Base-by-base conservation (phyloP, 2,113 vertebrate species). In the Eleginops maclovinus region DNA sequence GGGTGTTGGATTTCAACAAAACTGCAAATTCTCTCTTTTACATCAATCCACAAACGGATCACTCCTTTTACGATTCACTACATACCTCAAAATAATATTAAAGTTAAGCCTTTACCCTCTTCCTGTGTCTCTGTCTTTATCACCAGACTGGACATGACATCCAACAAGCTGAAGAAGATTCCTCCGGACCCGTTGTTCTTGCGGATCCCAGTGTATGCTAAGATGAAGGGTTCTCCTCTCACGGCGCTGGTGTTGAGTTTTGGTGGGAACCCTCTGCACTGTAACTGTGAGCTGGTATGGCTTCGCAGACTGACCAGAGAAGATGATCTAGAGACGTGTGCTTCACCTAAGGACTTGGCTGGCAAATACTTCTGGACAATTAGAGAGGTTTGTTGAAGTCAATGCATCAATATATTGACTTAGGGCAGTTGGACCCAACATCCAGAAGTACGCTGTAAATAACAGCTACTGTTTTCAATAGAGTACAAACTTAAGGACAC, bases 311-410 rank as follows among this genome's bases (percentile, higher is more conserved):
- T 96, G n/a, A 96, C 95, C 9, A 51, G 95, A 0, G 95, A 96
- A 87, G 95, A 96, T 22, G 95, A 96, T 72, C 89, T 96, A 46
- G 95, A 96, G 87, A 96, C 95, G 0, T 96, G 95, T 43, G 95
- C 95, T 0, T 96, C 95, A 0, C 95, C 95, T 0, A 87, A 50
- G 26, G 94, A 94, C 60, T 90, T 96, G 19, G 91, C 95, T 0
- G 95, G 95, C 0, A 96, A 96, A 83, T 96, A 96, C 87, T 96
- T 96, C 85, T 96, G 95, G 95, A 96, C 95, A 77, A 96, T 96
- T 14, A 75, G 86, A 16, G 95, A 96, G 63, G 63, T 93, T n/a
- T 1, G 85, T 61, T 41, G 0, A 17, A 4, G 15, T 28, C 15
- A 1, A n/a, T 47, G 31, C 16, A 6, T 14, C 21, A 9, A 64